Evolutionary conservation across 1,140 invertebrate species (phyloP), one percentile per base, ranked within the genome.

Genomic region (Pseudobourletiella spinata): DNA sequence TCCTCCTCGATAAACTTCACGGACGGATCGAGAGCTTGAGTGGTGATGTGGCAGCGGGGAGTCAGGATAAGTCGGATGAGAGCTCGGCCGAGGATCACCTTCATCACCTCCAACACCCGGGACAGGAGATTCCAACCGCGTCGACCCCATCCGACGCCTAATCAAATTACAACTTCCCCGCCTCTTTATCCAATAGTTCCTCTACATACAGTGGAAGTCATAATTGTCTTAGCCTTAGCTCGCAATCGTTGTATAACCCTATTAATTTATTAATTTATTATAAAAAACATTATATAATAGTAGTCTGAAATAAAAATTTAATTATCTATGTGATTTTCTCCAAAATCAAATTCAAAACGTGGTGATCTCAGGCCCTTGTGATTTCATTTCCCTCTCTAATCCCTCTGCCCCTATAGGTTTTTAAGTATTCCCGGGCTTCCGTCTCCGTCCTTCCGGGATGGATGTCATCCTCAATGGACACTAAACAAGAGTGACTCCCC

Each of bases 1-100:
- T 55, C 29, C 52, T 55, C 18, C 22, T 55, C 28, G 29, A 55
- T 20, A 55, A 55, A 39, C 32, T 55, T n/a, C 52, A 55, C 26
- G 30, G 52, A 3, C 11, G 24, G 3, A 14, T 52, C 15, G 50
- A 52, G 8, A 6, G 11, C 6, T 25, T 48, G 6, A 22, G 46
- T 11, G 24, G 6, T 48, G 8, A 48, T 25, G 18, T 11, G 8
- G 18, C 11, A n/a, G 18, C 6, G 8, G 18, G 8, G 8, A 6
- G 6, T 48, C 16, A 48, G 6, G 46, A 48, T 20, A 22, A 6
- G 8, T 8, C 11, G 50, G 50, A 54, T 11, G 50, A 54, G 16
- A 28, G 24, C 6, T n/a, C n/a, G n/a, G 50, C 50, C 11, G 50
- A 28, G 30, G 25, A 28, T 28, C 50, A 28, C 20, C 32, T 39